phyloP scores from a whole-genome alignment of 2,888 invertebrate genomes.

The Drosophila mettleri region DNA sequence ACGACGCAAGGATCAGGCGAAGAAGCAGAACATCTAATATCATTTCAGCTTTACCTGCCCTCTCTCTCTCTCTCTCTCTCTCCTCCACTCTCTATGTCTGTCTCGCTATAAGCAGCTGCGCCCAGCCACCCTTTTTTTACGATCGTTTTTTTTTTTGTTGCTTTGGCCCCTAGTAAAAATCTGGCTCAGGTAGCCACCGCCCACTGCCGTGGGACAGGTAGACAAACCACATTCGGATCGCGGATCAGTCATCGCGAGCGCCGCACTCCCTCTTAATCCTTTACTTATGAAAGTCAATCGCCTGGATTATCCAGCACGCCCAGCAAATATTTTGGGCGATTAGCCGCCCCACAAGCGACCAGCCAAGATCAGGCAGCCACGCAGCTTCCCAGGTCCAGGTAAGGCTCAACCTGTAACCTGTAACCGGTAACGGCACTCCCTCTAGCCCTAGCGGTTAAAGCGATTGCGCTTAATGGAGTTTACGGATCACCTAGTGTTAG shows the following conservation, averaged over 20 bases:
- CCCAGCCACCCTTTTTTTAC: slow-evolving; percentile 55
- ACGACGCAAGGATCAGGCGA: background rate
- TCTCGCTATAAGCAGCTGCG: slow-evolving; percentile 25
- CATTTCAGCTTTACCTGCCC: slow-evolving; percentile 26
- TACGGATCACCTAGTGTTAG: too few species aligned
- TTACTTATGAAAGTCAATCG: slow-evolving; percentile 81
- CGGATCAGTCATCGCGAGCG: too few species aligned
- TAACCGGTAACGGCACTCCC: background rate
- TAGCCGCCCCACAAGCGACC: slow-evolving; percentile 63
- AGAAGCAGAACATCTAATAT: background rate
- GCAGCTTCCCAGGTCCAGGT: slow-evolving; percentile 11
- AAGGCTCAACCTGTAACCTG: background rate
- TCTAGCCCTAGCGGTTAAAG: slow-evolving; percentile 1
- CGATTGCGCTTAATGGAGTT: background rate
- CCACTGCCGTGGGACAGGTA: slow-evolving; percentile 39
- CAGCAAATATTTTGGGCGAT: slow-evolving; percentile 78
- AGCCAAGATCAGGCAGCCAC: slow-evolving; percentile 25
- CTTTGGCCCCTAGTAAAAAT: slow-evolving; percentile 23
- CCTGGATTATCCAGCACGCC: slow-evolving; percentile 76
- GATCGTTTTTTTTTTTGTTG: slow-evolving; percentile 36
- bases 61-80: background rate
- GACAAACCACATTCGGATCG: slow-evolving; percentile 23
- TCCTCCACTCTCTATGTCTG: background rate
- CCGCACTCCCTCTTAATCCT: slow-evolving; percentile 54
- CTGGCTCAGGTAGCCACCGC: slow-evolving; percentile 32